Evolutionary conservation across 2,888 invertebrate species (phyloP), one percentile per base, ranked within the genome.

Genomic region (Zeuzera pyrina): DNA sequence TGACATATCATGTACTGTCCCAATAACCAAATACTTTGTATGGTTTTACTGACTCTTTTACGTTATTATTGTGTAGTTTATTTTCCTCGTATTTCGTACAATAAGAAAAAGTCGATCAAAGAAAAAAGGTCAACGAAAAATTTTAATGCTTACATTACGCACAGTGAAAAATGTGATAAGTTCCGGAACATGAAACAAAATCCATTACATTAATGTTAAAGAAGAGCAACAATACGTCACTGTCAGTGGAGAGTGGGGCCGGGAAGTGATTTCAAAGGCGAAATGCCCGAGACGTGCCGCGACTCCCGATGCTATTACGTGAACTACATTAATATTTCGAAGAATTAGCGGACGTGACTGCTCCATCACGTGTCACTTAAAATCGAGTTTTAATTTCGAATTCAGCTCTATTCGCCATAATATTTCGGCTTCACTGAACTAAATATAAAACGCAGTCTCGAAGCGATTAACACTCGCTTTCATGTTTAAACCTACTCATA

Each of bases 121-220:
- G 43, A 43, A 46, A 43, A 47, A 52, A 50, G n/a, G n/a, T n/a
- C n/a, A n/a, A n/a, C n/a, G n/a, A n/a, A n/a, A 55, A 55, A 49
- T 44, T 47, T 57, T 56, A 53, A 63, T 57, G 42, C 46, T 36
- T 43, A 32, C 30, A 49, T 54, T 57, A 57, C 58, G 49, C 45
- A 57, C 51, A 57, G 49, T 69, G 68, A 72, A 69, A 69, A 69
- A 71, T 68, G 54, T 56, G 58, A 66, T 69, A 70, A 69, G 58
- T 76, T 74, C 58, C 63, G 62, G 57, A 57, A 70, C 70, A 74
- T 73, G 68, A 67, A 77, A 70, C 70, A 70, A 69, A 76, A 76
- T 76, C 74, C 74, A 76, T 79, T 77, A 74, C 63, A 68, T 70
- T 69, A 78, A 77, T 72, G 77, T 77, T 68, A 68, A 76, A 77